A percentile compares a stretch with the other conserved stretches of the same genome.
Conservation (phyloP, 1,140 invertebrate genomes). For the Drosophila busckii region DNA sequence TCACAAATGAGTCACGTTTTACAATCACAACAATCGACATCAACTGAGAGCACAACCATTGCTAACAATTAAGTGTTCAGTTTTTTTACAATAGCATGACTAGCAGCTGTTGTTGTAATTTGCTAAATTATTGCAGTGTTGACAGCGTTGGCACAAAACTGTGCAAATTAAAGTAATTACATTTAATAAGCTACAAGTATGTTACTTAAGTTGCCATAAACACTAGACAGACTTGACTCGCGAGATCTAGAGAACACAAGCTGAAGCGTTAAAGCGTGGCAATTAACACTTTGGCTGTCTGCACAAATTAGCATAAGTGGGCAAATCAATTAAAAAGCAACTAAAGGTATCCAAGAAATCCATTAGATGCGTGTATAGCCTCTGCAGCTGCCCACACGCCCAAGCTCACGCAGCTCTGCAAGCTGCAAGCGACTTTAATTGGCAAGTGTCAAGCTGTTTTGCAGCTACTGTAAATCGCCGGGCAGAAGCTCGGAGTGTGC, state of each 20-base stretch:
- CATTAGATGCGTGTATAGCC: constrained; percentile 45
- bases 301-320: constrained; percentile 65
- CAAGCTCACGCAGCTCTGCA: not conserved
- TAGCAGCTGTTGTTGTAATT: constrained; percentile 38
- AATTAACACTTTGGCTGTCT: constrained; percentile 24
- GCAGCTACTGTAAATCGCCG: constrained; percentile 34
- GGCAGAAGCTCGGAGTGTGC: constrained; percentile 19
- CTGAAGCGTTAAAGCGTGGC: not conserved
- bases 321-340: constrained; percentile 71
- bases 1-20: constrained; percentile 22
- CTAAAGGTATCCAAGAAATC: constrained; percentile 70
- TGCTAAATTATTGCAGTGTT: constrained; percentile 27
- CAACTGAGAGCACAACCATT: not conserved
- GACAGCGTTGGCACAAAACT: constrained; percentile 55
- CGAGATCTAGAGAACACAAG: constrained; percentile 21
- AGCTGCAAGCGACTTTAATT: constrained; percentile 19
- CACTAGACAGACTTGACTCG: constrained; percentile 14
- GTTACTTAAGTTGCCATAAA: constrained; percentile 48
- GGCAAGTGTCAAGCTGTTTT: constrained; percentile 35
- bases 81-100: constrained; percentile 17
- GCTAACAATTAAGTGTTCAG: constrained; percentile 9
- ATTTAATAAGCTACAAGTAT: constrained; percentile 56
- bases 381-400: not conserved
- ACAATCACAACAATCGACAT: not conserved
- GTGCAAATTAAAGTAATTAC: constrained; percentile 71